These are phyloP conservation scores for Bradypodion ventrale DNA, from an alignment of 2,797 vertebrate species.

Conservation along the genomic window DNA sequence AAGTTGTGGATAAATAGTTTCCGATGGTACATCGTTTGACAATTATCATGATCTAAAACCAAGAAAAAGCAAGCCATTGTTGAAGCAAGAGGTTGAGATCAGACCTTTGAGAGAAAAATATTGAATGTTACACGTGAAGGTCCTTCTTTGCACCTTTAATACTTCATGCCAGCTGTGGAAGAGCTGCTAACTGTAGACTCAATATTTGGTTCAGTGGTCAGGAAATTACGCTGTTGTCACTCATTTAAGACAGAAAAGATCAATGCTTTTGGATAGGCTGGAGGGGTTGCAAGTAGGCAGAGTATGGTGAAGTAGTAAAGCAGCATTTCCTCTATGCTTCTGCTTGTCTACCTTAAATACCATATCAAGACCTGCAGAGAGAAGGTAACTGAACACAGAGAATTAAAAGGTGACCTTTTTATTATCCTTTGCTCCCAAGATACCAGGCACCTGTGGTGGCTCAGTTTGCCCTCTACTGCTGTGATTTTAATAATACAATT, in stretches of 20 bases:
- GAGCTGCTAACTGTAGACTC: background rate
- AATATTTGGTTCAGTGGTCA: background rate
- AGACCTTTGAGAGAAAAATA: background rate
- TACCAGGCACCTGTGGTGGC: background rate
- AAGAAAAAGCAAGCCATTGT: background rate
- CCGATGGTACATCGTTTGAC: background rate
- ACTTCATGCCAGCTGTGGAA: slow-evolving; percentile 17
- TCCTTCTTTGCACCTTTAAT: background rate
- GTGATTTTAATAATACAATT: too few species aligned
- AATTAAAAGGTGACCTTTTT: background rate
- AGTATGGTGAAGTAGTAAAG: background rate
- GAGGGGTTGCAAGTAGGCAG: background rate
- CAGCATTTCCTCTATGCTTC: background rate
- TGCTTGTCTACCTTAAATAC: background rate
- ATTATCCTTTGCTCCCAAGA: background rate
- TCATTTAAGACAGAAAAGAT: background rate
- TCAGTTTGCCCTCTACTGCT: background rate
- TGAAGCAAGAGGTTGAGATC: background rate
- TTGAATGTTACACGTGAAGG: background rate
- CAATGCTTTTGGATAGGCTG: background rate
- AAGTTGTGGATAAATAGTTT: background rate
- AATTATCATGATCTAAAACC: background rate
- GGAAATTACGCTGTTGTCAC: background rate
- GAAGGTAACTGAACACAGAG: background rate
- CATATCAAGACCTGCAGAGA: background rate